Evolutionary conservation across 2,113 vertebrate species (phyloP).

Genomic region (Tamias sibiricus): DNA sequence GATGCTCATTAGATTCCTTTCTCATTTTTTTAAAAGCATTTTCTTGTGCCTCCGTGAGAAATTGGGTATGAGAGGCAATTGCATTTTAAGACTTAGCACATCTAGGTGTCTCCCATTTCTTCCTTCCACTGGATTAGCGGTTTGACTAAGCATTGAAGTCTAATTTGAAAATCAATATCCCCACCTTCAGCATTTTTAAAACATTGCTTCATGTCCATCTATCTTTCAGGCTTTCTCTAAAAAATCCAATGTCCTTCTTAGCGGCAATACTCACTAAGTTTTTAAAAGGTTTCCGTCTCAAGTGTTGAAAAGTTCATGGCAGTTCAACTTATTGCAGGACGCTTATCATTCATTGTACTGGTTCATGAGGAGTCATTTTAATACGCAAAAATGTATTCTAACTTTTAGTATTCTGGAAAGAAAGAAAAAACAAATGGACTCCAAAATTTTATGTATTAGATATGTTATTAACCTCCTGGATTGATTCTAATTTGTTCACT

Average conservation of each 20-base stretch:
- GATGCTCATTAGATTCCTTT: neutral
- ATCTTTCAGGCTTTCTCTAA: neutral
- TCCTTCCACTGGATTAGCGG: neutral
- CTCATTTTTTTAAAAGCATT: neutral
- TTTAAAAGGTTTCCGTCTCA: neutral
- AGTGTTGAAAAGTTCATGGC: neutral
- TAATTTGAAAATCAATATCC: slow-evolving; percentile 3
- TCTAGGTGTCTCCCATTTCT: neutral
- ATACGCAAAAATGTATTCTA: neutral
- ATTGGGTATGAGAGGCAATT: neutral
- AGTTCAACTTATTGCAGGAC: neutral
- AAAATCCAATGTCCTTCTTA: neutral
- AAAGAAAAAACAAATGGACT: neutral
- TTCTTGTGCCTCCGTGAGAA: neutral
- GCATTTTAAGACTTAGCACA: neutral
- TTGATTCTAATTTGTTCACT: neutral
- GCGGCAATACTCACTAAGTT: neutral
- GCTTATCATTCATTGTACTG: neutral
- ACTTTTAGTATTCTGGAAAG: neutral
- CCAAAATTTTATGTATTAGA: neutral
- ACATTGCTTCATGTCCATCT: neutral
- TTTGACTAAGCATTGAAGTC: neutral
- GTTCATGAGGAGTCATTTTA: neutral
- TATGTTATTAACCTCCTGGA: neutral
- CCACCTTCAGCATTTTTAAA: neutral